phyloP scores from a whole-genome alignment of 2,888 invertebrate species.

The Siphlonurus alternatus region DNA sequence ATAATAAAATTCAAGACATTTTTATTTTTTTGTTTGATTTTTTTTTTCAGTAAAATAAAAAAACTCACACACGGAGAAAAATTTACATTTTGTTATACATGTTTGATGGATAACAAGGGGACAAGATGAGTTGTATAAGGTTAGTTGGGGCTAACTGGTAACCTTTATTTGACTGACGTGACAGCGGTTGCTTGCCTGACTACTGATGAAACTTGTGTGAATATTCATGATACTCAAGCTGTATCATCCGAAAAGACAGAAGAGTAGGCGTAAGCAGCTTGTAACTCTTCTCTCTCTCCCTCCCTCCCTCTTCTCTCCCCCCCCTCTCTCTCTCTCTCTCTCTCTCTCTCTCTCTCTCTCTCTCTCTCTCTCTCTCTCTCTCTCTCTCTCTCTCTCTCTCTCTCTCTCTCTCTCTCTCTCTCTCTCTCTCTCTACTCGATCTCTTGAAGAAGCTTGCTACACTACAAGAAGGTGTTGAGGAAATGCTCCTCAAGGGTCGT shows the following conservation, averaged over 20 bases:
- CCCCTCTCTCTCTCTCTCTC: neutral
- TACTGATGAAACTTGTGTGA: neutral
- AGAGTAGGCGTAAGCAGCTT: neutral
- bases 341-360: slow-evolving; percentile 4
- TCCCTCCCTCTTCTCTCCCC: neutral
- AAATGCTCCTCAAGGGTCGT: neutral
- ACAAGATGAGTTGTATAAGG: no score
- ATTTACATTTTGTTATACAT: no score
- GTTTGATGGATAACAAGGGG: no score
- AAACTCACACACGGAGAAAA: no score
- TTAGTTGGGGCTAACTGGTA: no score
- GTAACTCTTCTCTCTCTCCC: neutral
- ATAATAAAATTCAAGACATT: no score
- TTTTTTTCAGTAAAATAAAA: no score
- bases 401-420: neutral
- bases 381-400: neutral
- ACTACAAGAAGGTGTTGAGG: no score
- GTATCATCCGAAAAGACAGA: no score
- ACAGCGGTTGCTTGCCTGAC: no score
- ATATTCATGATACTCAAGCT: neutral
- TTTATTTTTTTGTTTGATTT: no score
- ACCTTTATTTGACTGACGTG: no score
- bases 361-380: neutral
- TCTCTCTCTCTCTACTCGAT: neutral
- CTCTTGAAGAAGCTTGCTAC: neutral